Base-by-base conservation (phyloP, 2,888 invertebrate genomes). In the Ferdinandea cuprea region DNA sequence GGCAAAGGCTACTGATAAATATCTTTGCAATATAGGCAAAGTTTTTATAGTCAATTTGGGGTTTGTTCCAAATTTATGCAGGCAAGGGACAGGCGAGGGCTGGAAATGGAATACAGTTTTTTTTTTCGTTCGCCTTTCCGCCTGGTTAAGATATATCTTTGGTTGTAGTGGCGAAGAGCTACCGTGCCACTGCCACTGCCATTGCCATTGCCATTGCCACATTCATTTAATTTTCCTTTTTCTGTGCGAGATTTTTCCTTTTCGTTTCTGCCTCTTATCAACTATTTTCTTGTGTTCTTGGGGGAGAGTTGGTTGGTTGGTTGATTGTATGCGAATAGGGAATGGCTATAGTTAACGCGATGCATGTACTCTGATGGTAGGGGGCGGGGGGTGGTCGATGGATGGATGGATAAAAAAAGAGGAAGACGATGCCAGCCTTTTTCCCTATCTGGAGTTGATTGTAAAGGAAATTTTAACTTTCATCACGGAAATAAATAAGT, bases 11-110 rank as follows among this genome's bases (percentile, higher is more conserved):
- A 65, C 86, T 86, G 89, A 89, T 89, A 88, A 88, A 86, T 87
- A 89, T 89, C 89, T 89, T 87, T 88, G 89, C 89, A 87, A 87
- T 88, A 88, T 88, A 89, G 88, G 87, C 89, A 90, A 89, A 88
- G 88, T 88, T 89, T 89, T 87, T 87, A 89, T 88, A 87, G 87
- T 87, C 87, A 87, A 88, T 88, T 89, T 88, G 88, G 87, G 87
- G 80, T 87, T 88, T 86, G 85, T 86, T 86, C 11, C 46, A 73
- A 84, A 84, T 84, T 79, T 84, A 78, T 84, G 73, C 84, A 69
- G 61, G 65, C 83, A n/a, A 58, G 30, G 69, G 63, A 37, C 28
- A 69, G 56, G 42, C 56, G 52, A 44, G 63, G 69, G 44, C 42
- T 59, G 65, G 28, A 78, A 68, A 83, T 83, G 78, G 83, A 68